These are phyloP conservation scores for Chloromyia formosa DNA, from an alignment of 2,888 invertebrate species.

Conservation along the genomic window DNA sequence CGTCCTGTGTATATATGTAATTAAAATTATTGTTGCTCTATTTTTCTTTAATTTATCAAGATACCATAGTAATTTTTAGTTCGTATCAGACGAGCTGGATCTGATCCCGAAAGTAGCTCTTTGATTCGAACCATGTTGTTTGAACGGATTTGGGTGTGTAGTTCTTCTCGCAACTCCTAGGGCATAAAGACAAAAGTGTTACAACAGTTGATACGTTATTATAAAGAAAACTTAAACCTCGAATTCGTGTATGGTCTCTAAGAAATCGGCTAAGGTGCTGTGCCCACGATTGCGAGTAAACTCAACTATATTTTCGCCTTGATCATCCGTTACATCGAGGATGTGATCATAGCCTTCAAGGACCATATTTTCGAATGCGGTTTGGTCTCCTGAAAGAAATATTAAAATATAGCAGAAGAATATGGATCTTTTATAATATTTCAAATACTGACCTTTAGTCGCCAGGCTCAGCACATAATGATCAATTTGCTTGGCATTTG, in stretches of 20 bases:
- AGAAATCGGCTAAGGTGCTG: constrained; percentile 72
- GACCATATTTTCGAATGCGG: constrained; percentile 68
- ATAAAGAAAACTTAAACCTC: constrained; percentile 68
- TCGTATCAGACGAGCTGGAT: constrained; percentile 58
- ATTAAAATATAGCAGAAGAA: background rate
- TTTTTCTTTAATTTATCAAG: constrained; percentile 1
- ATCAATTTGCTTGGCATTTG: constrained; percentile 85
- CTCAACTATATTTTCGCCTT: constrained; percentile 74
- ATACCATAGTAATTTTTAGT: constrained; percentile 64
- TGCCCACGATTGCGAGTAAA: constrained; percentile 75
- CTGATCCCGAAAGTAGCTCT: constrained; percentile 64
- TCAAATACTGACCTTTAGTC: constrained; percentile 70
- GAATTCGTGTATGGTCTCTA: constrained; percentile 77
- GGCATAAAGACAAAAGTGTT: constrained; percentile 28
- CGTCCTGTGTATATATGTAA: constrained; percentile 68
- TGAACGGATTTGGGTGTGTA: constrained; percentile 76
- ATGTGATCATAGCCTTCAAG: constrained; percentile 90
- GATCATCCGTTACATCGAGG: constrained; percentile 79
- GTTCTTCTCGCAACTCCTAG: constrained; percentile 79
- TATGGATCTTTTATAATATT: background rate
- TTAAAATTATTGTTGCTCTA: constrained; percentile 11
- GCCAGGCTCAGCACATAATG: constrained; percentile 80
- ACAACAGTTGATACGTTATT: background rate
- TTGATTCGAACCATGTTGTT: constrained; percentile 71
- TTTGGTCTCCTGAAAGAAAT: constrained; percentile 68